Conservation (phyloP, 2,797 vertebrate genomes). For the Pseudotriccus pelzelni region DNA sequence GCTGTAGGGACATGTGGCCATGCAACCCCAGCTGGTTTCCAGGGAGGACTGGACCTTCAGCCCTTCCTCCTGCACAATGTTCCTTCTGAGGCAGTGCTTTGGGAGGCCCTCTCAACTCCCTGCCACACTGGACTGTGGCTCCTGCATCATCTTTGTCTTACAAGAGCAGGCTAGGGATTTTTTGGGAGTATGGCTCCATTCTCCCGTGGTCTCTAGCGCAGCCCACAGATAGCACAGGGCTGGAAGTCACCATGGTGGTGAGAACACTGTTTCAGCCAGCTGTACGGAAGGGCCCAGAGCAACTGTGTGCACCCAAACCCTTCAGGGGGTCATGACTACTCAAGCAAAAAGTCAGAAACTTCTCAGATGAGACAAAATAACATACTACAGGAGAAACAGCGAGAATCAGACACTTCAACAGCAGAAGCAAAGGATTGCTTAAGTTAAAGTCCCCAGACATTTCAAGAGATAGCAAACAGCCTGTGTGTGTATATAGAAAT, state of each 20-base stretch:
- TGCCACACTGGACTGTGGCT: neutral
- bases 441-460: neutral
- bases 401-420: neutral
- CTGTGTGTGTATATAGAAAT: neutral
- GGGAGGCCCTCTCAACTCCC: neutral
- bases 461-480: neutral
- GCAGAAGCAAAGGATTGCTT: neutral
- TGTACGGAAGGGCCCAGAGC: neutral
- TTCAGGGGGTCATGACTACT: neutral
- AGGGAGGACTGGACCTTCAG: neutral
- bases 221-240: accelerated
- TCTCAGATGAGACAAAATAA: neutral
- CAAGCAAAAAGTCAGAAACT: neutral
- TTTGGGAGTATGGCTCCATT: neutral
- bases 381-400: neutral
- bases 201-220: neutral
- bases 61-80: neutral
- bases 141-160: neutral
- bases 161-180: neutral
- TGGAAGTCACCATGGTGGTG: neutral
- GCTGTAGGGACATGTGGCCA: neutral
- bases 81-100: neutral
- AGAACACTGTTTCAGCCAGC: neutral
- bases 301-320: neutral
- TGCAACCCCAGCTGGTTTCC: neutral